Evolutionary conservation across 2,797 vertebrate species (phyloP).

Genomic region (Molossus alvarezi): DNA sequence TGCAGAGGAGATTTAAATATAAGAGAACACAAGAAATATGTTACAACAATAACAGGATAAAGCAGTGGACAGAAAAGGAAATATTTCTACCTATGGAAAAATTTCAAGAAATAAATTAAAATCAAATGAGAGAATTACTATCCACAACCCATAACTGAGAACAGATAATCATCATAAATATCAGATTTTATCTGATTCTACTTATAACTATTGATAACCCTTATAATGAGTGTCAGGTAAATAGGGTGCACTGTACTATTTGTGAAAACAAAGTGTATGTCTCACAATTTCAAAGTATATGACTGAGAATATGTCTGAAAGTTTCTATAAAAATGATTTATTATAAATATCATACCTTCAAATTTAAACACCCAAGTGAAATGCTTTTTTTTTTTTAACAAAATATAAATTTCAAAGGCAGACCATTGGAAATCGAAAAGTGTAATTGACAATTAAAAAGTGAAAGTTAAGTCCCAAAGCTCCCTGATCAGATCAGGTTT

Average conservation of each 20-base stretch:
- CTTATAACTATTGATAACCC: neutral
- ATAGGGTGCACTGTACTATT: neutral
- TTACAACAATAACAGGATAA: neutral
- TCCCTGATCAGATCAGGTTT: neutral
- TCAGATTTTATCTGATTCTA: neutral
- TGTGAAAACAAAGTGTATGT: neutral
- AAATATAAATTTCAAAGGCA: neutral
- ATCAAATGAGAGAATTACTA: neutral
- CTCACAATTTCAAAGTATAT: neutral
- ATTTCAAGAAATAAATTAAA: conserved; percentile 4
- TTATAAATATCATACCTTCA: neutral
- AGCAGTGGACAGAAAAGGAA: neutral
- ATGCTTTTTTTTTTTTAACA: neutral
- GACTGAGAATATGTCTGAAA: neutral
- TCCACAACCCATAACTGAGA: neutral
- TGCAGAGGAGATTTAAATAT: neutral
- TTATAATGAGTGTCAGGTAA: neutral
- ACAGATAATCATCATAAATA: neutral
- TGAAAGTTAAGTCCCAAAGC: neutral
- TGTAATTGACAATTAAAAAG: neutral
- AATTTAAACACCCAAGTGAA: neutral
- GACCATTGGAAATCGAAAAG: neutral
- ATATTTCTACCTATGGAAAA: neutral
- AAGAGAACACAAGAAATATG: neutral
- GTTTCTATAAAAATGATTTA: neutral